Evolutionary conservation across 2,797 vertebrate genomes (phyloP), one percentile per base, ranked within the genome.

Genomic region (Morelia viridis): DNA sequence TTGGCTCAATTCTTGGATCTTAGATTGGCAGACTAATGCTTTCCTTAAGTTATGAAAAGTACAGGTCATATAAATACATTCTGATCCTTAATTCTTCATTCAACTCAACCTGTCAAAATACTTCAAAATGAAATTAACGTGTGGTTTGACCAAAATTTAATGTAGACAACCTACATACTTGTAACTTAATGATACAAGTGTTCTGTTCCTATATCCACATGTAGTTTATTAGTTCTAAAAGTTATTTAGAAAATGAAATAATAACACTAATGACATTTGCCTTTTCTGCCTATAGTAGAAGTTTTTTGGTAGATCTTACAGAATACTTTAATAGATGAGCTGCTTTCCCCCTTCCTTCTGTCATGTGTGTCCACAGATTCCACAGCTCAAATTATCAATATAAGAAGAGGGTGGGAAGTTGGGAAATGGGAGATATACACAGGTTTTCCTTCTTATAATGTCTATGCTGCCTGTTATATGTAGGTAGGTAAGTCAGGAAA

Each of bases 1-100:
- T 31, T 87, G 85, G 35, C 56, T 91, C 31, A 91, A 46, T 87
- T 19, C 56, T 91, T 91, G 71, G 85, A 61, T 87, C 35, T 87
- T 31, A 87, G 64, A 91, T 91, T 91, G 85, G 83, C 83, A 71
- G 28, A 17, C 24, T 71, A 31, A 90, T 22, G 56, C 9, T 90
- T 84, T 85, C 19, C 58, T 31, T 71, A 91, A 71, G 35, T 65
- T 46, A 76, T 60, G 85, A 60, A 91, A 57, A 85, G 90, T 57
- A 50, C 50, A n/a, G 60, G 90, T 22, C 31, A 91, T 60, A 65
- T 6, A 50, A 91, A 87, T 57, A 76, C 41, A 50, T 76, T 68
- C 76, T 50, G 90, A 8, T 41, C 85, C 8, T 35, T 53, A 58
- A 60, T 87, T 91, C 24, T 76, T 11, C 15, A 50, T 2, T 61